Percentiles rank a stretch among this genome's conserved stretches.
phyloP scores from a whole-genome alignment of 2,113 vertebrate species.

The Holacanthus passer region DNA sequence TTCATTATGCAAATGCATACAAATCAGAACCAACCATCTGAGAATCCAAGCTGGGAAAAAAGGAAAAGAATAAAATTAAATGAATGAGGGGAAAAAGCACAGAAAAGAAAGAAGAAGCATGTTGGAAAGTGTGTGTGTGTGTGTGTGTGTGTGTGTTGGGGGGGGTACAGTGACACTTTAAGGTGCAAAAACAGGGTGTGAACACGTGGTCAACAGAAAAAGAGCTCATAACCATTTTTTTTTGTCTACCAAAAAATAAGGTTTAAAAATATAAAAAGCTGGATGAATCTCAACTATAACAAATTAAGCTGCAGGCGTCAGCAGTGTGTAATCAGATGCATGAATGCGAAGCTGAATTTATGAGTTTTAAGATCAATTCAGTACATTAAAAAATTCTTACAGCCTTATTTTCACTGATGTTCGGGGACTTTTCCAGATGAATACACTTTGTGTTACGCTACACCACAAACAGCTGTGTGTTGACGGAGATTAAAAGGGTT shows the following conservation, averaged over 20 bases:
- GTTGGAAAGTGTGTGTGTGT: slow-evolving; percentile 35
- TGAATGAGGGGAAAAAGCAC: slow-evolving; percentile 56
- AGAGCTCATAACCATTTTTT: slow-evolving; percentile 19
- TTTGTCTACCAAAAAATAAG: not conserved
- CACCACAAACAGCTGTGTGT: not conserved
- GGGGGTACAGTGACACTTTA: slow-evolving; percentile 41
- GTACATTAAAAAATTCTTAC: not conserved
- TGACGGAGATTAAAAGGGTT: slow-evolving; percentile 19
- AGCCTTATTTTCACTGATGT: not conserved
- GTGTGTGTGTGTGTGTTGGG: not conserved
- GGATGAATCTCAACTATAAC: not conserved
- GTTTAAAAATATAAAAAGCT: not conserved
- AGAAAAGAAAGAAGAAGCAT: slow-evolving; percentile 43
- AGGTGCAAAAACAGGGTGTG: not conserved
- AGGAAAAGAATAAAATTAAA: slow-evolving; percentile 80
- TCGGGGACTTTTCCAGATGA: not conserved
- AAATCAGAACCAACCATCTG: slow-evolving; percentile 96
- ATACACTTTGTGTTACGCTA: not conserved
- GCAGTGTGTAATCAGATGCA: not conserved
- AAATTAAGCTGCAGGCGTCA: not conserved
- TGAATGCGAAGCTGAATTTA: not conserved
- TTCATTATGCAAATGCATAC: slow-evolving; percentile 98
- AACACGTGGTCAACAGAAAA: slow-evolving; percentile 16
- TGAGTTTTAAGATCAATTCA: slow-evolving; percentile 3
- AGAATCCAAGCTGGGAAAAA: slow-evolving; percentile 82